Evolutionary conservation across 2,888 invertebrate species (phyloP).

Genomic region (Cenopis cana): DNA sequence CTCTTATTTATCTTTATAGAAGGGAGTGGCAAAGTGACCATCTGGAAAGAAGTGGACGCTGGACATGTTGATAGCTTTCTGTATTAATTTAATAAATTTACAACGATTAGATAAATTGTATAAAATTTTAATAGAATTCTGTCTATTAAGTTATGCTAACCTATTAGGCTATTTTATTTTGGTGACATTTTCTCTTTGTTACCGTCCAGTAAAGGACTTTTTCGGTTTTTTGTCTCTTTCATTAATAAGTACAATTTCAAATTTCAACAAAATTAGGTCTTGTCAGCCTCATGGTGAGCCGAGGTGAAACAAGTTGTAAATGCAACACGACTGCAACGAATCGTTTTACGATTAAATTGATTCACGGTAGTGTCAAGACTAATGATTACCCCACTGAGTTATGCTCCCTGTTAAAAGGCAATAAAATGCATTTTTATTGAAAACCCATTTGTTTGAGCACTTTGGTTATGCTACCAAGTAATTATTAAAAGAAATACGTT

Average conservation of each 20-base stretch:
- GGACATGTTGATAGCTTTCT: neutral
- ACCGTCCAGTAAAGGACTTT: too few relatives aligned
- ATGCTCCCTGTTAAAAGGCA: slow-evolving; percentile 12
- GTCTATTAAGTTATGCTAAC: too few relatives aligned
- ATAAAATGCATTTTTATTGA: slow-evolving; percentile 22
- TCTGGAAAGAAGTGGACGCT: neutral
- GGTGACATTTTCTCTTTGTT: too few relatives aligned
- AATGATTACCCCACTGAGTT: neutral
- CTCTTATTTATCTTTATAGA: neutral
- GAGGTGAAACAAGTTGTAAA: neutral
- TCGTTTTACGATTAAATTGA: slow-evolving; percentile 16
- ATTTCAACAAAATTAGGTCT: too few relatives aligned
- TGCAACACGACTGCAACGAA: neutral
- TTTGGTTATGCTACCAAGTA: neutral
- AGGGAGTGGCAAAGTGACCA: neutral
- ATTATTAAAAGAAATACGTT: neutral
- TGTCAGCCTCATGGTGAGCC: too few relatives aligned
- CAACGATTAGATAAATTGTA: too few relatives aligned
- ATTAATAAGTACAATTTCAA: too few relatives aligned
- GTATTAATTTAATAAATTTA: too few relatives aligned
- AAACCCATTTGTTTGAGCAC: slow-evolving; percentile 7
- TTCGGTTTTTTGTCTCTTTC: too few relatives aligned
- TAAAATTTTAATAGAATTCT: too few relatives aligned
- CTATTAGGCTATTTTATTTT: too few relatives aligned
- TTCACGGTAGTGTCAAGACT: neutral